Conservation (phyloP, 2,113 vertebrate genomes). For the Muscicapa adusta region DNA sequence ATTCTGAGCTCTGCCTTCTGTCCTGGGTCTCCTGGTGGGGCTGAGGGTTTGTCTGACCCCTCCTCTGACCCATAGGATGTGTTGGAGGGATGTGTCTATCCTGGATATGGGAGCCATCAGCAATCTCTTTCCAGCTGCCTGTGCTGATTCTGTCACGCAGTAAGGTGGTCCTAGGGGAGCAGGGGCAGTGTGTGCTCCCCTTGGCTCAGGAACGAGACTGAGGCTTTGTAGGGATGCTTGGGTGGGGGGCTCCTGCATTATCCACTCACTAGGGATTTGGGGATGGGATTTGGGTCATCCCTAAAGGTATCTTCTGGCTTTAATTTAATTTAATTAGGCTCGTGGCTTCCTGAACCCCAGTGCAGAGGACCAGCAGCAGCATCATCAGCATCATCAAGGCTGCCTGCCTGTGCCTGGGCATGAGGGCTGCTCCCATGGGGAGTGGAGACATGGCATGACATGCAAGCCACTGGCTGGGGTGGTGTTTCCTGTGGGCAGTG, state of each 20-base stretch:
- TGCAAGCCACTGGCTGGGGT: not conserved
- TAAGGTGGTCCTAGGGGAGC: not conserved
- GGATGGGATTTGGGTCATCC: not conserved
- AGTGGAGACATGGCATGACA: not conserved
- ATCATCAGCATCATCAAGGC: no score
- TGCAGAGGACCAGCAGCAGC: not conserved
- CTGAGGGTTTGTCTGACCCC: not conserved
- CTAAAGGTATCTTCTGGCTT: not conserved
- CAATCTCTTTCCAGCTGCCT: not conserved
- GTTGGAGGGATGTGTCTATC: not conserved
- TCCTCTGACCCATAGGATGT: rapidly evolving
- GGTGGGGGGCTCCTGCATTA: not conserved
- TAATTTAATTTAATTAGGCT: not conserved
- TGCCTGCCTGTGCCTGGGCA: rapidly evolving
- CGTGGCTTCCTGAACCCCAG: not conserved
- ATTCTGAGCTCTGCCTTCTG: not conserved
- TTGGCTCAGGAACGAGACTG: not conserved
- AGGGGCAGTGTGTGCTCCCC: not conserved
- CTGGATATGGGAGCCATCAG: not conserved
- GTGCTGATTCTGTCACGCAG: rapidly evolving
- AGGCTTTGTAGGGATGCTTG: not conserved
- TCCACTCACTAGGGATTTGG: not conserved
- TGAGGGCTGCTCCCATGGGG: not conserved
- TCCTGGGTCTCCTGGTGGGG: no score
- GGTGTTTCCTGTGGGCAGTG: not conserved